Evolutionary conservation across 2,113 vertebrate species (phyloP).

Genomic region (Lepisosteus osseus): DNA sequence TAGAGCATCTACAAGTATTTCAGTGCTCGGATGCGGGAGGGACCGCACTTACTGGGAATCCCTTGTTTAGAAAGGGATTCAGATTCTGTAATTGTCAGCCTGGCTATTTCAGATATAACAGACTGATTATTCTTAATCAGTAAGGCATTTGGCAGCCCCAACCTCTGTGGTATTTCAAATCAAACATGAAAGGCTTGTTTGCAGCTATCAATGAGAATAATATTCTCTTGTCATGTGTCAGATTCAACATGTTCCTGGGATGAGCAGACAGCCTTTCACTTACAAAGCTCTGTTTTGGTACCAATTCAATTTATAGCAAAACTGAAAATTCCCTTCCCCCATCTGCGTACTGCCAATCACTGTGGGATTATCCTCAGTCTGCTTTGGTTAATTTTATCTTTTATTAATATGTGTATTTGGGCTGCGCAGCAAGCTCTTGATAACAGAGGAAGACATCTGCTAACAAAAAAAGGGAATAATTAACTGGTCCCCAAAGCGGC

Average conservation of each 20-base stretch:
- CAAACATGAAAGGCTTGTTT: background rate
- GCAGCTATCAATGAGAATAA: background rate
- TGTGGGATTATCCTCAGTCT: background rate
- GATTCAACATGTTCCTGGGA: background rate
- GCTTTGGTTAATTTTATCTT: background rate
- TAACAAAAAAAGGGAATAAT: too few species aligned
- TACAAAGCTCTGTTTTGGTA: background rate
- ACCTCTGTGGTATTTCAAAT: background rate
- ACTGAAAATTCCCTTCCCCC: background rate
- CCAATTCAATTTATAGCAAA: background rate
- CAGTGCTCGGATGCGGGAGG: too few species aligned
- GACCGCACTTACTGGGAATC: too few species aligned
- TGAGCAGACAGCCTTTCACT: background rate
- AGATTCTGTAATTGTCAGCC: too few species aligned
- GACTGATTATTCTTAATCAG: too few species aligned
- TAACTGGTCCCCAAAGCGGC: too few species aligned
- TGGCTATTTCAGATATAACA: too few species aligned
- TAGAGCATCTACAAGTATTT: too few species aligned
- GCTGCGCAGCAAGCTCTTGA: background rate
- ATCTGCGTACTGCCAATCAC: background rate
- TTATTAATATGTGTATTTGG: slow-evolving; percentile 1
- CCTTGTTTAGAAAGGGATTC: too few species aligned
- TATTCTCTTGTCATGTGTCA: too few species aligned
- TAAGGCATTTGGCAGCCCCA: too few species aligned
- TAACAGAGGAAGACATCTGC: too few species aligned